Conservation (phyloP, 2,113 vertebrate species). For the Falcunculus frontatus region DNA sequence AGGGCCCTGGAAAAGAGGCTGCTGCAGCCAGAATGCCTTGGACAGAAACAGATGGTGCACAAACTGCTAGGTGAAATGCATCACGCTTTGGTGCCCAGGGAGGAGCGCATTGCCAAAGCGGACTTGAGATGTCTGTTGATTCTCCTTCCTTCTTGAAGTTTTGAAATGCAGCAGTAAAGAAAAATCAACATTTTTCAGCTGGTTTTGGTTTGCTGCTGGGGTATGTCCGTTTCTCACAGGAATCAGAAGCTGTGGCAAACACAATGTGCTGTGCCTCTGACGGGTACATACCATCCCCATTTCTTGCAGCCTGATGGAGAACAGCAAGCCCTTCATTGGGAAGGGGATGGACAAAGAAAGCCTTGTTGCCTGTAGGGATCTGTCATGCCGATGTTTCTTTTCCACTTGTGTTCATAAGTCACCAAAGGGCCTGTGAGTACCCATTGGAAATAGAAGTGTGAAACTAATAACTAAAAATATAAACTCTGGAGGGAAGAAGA, state of each 20-base stretch:
- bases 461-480: constrained; percentile 40
- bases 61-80: neutral
- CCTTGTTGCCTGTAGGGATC: neutral
- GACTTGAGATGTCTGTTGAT: neutral
- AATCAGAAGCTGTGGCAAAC: constrained; percentile 24
- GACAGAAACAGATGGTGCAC: neutral
- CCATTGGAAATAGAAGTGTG: constrained; percentile 17
- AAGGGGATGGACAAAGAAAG: constrained; percentile 8
- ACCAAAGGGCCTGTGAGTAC: neutral
- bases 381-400: neutral
- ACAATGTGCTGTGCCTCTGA: neutral
- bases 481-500: neutral
- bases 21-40: neutral
- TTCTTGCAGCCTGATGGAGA: constrained; percentile 15
- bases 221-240: neutral
- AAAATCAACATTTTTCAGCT: neutral
- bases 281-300: constrained; percentile 8
- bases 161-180: neutral
- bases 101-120: rapidly evolving
- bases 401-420: neutral
- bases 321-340: neutral
- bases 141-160: neutral
- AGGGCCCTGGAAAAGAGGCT: neutral
- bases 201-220: constrained; percentile 19
- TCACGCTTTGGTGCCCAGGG: neutral